phyloP scores from a whole-genome alignment of 2,888 invertebrate genomes.

The Drosophila quinaria region DNA sequence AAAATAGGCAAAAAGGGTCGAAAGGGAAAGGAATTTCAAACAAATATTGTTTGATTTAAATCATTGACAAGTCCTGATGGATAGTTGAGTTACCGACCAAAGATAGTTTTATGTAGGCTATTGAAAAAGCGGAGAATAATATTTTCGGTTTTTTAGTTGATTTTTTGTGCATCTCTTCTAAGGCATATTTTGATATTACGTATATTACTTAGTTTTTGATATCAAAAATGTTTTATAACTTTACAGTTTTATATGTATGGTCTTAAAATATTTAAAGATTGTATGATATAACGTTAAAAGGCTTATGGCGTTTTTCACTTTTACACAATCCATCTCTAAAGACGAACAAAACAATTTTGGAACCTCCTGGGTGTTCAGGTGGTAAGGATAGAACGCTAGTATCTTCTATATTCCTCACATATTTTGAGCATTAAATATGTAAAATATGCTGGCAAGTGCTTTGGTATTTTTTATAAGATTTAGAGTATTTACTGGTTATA shows the following conservation, averaged over 20 bases:
- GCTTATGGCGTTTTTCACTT: too few species aligned
- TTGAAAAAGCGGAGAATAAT: not conserved
- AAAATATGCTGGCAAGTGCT: not conserved
- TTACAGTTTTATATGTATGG: too few species aligned
- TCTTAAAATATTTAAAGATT: too few species aligned
- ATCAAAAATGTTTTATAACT: not conserved
- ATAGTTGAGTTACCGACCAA: not conserved
- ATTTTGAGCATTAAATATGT: not conserved
- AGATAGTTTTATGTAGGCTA: not conserved
- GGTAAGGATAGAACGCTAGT: not conserved
- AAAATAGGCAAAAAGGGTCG: not conserved
- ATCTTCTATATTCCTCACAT: not conserved
- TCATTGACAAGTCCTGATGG: conserved; percentile 2
- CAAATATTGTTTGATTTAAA: conserved; percentile 23
- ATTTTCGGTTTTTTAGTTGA: not conserved
- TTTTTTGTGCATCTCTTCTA: not conserved
- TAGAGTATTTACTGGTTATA: not conserved
- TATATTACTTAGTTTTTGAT: not conserved
- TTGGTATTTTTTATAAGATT: not conserved
- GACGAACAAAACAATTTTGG: too few species aligned
- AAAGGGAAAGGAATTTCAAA: not conserved
- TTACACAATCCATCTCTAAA: too few species aligned
- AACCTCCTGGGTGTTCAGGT: not conserved
- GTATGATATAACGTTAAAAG: too few species aligned
- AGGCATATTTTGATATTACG: not conserved